phyloP scores from a whole-genome alignment of 2,888 invertebrate species.

The Copidosoma aretas region DNA sequence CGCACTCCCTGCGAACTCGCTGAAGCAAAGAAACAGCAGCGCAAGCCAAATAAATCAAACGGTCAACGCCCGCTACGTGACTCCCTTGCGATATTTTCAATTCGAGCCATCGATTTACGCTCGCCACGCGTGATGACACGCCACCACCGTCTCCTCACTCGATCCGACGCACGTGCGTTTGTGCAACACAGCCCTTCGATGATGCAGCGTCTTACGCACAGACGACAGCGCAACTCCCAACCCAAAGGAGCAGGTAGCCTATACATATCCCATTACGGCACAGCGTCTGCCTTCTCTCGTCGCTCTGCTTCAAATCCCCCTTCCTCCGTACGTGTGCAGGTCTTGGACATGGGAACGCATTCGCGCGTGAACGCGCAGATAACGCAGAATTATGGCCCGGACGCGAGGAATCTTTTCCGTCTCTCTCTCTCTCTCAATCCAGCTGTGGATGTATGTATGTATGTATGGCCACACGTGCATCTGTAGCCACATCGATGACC shows the following conservation, averaged over 20 bases:
- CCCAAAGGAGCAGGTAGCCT: too few species aligned
- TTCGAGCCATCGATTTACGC: constrained; percentile 5
- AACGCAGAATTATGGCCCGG: constrained; percentile 59
- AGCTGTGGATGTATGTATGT: not conserved
- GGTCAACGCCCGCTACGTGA: constrained; percentile 16
- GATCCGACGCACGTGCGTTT: too few species aligned
- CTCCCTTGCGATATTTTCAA: constrained; percentile 18
- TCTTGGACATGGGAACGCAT: constrained; percentile 50
- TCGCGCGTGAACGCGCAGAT: constrained; percentile 60
- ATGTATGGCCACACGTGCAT: constrained; percentile 36
- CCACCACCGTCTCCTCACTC: too few species aligned
- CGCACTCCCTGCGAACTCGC: too few species aligned
- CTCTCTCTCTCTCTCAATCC: too few species aligned
- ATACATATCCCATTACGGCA: too few species aligned
- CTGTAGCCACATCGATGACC: not conserved
- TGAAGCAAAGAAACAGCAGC: not conserved
- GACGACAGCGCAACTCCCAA: not conserved
- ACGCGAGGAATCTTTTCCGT: constrained; percentile 30
- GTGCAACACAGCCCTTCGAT: too few species aligned
- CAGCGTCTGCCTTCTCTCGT: not conserved
- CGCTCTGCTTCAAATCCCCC: constrained; percentile 17
- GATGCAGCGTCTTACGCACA: not conserved
- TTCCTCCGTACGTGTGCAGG: constrained; percentile 31
- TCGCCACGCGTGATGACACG: constrained; percentile 3
- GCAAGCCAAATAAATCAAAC: constrained; percentile 15